Evolutionary conservation across 2,888 invertebrate species (phyloP), one percentile per base, ranked within the genome.

Genomic region (Smittia sp.): DNA sequence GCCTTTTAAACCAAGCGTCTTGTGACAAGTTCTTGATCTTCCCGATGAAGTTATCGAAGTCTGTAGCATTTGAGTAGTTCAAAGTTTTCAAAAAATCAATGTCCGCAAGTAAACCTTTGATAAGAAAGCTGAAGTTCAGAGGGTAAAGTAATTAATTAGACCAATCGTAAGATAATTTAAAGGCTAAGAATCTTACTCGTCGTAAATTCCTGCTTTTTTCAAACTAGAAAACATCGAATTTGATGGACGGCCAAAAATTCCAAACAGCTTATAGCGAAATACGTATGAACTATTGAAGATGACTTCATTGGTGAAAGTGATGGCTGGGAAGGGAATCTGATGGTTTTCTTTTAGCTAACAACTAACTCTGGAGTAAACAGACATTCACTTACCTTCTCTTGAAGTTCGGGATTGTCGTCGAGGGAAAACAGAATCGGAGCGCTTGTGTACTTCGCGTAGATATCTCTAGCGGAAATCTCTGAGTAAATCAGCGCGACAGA

Each of bases 291-390:
- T 62, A 22, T 15, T 13, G 15, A 32, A 7, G 15, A 4, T 18
- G n/a, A 63, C 9, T 27, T 63, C 63, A n/a, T 11, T 25, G 9
- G 1, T 63, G 4, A 63, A 13, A 1, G 25, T 25, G 18, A 63
- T 15, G n/a, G 63, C 63, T 24, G 63, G 63, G 15, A 63, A 63
- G 1, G 63, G 63, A n/a, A 63, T 63, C 63, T 63, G 15, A 25
- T 25, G 22, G n/a, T 13, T 13, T 1, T 7, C 0, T 0, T 13
- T 25, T n/a, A 2, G 1, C n/a, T 63, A 22, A 7, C 0, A 24
- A 13, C 20, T 6, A n/a, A 9, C 32, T 32, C 9, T 32, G 32
- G 32, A 32, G 32, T 9, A n/a, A n/a, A n/a, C n/a, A n/a, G n/a
- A n/a, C n/a, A n/a, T 32, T 32, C 32, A 32, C 9, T 32, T 32